Base-by-base conservation (phyloP, 1,140 invertebrate species). In the Megathymus violae region DNA sequence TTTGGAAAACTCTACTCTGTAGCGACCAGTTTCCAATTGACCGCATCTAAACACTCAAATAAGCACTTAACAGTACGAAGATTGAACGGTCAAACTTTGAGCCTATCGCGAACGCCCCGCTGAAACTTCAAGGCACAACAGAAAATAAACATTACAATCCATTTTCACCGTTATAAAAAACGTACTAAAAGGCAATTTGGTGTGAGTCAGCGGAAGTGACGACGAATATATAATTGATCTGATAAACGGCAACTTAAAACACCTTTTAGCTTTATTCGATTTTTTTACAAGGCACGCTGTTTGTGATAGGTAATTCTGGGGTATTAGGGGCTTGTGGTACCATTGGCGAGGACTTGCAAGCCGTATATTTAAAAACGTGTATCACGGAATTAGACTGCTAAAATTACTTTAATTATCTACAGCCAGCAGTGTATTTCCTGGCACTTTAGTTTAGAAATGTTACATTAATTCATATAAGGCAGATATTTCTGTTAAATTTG, bases 151-250 rank as follows among this genome's bases (percentile, higher is more conserved):
- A 43, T 61, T 17, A 14, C 56, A 64, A 62, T 17, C 60, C 38
- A 68, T 65, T 68, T 46, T 54, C 27, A 46, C 34, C 59, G 34
- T 65, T 71, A 70, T 62, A 50, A 62, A 40, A 51, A 43, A 15
- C 14, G 36, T 59, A 59, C 56, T 70, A 68, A 64, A 62, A 63
- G 34, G 46, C 48, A 76, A 58, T 69, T 60, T 68, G 9, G 61
- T 61, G 61, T 64, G 70, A 52, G 14, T n/a, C 31, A 10, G 17
- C 52, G 51, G 43, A 61, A 46, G 51, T 50, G 59, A 38, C 60
- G 44, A 66, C 62, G 65, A 62, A 66, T 66, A 61, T 65, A 73
- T 70, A 76, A 76, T 76, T 76, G 70, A 76, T 76, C 74, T 76
- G 74, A 76, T 76, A 76, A 76, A 46, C 52, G 19, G 31, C 61